Base-by-base conservation (phyloP, 2,113 vertebrate species). In the Leptosomus discolor region DNA sequence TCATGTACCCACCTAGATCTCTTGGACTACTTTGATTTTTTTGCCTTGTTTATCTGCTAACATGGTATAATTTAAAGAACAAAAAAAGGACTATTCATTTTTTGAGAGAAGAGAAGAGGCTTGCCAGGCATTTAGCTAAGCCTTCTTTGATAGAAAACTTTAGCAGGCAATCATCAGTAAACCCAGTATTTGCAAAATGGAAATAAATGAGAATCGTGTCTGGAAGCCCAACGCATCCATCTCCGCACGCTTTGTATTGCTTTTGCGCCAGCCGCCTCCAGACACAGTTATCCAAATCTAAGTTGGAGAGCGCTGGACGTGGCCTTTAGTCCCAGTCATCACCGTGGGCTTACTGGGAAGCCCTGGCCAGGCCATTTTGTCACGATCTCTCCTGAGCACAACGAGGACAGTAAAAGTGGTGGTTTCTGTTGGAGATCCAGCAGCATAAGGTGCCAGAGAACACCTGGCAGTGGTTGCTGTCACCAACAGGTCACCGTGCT, bases 181-280 rank as follows among this genome's bases (percentile, higher is more conserved):
- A 79, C 43, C 48, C 78, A 46, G 57, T 27, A 76, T 93, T 73
- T 92, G 82, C 85, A 96, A 90, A 90, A 88, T 43, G 85, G 92
- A 94, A 96, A 90, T 82, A 87, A 95, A 93, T 67, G 85, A 90
- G 77, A 75, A 56, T 48, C 5, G n/a, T 86, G 89, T 48, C 80
- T 56, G 76, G 79, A 45, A 93, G 90, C 41, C 56, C 82, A 90
- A 71, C 8, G 2, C 12, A 1, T 45, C 84, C 64, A 46, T 63
- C 77, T 57, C 77, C 4, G 2, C 0, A 4, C 17, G 57, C 69
- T 84, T 37, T 36, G 54, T 29, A 8, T 22, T 22, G 67, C 56
- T 34, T 32, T 29, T 23, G 56, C 60, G 46, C 65, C 88, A 29
- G 27, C 48, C 54, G 67, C 23, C 46, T 34, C 67, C 79, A 50